These are phyloP conservation scores for Aleiodes leptofemur DNA, from an alignment of 2,888 invertebrate species.

Conservation along the genomic window DNA sequence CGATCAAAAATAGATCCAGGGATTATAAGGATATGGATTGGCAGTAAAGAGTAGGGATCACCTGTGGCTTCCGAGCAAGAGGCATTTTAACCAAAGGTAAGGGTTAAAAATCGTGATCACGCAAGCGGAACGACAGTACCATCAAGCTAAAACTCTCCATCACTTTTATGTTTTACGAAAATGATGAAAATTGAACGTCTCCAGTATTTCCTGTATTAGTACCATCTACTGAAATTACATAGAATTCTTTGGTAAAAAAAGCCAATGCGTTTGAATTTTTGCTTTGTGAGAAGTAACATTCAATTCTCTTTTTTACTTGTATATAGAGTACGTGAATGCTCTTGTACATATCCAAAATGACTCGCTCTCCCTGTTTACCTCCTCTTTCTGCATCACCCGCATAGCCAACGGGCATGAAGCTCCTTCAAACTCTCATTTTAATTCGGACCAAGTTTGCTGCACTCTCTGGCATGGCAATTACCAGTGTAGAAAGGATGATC, in stretches of 20 bases:
- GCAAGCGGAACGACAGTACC: conserved; percentile 62
- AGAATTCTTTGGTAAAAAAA: background rate
- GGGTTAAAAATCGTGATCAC: conserved; percentile 55
- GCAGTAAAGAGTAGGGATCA: conserved; percentile 40
- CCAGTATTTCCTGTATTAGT: conserved; percentile 4
- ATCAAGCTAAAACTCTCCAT: conserved; percentile 48
- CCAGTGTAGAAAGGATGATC: conserved; percentile 17
- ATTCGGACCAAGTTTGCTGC: conserved; percentile 33
- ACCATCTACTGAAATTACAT: conserved; percentile 6
- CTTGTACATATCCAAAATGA: background rate
- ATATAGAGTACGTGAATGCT: background rate
- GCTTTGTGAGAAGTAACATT: conserved; percentile 34
- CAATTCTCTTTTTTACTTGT: too few relatives aligned
- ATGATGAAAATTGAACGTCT: conserved; percentile 48
- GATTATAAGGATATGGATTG: conserved; percentile 41
- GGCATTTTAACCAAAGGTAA: background rate
- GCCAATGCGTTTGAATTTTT: conserved; percentile 48
- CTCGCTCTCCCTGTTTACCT: conserved; percentile 18
- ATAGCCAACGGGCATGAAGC: conserved; percentile 17
- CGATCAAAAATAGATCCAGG: conserved; percentile 26
- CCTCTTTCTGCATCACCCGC: conserved; percentile 20
- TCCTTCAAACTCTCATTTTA: conserved; percentile 37
- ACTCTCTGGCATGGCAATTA: conserved; percentile 42
- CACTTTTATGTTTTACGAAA: conserved; percentile 58
- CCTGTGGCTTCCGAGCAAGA: conserved; percentile 36